Base-by-base conservation (phyloP, 2,113 vertebrate genomes). In the Chaetura pelagica region DNA sequence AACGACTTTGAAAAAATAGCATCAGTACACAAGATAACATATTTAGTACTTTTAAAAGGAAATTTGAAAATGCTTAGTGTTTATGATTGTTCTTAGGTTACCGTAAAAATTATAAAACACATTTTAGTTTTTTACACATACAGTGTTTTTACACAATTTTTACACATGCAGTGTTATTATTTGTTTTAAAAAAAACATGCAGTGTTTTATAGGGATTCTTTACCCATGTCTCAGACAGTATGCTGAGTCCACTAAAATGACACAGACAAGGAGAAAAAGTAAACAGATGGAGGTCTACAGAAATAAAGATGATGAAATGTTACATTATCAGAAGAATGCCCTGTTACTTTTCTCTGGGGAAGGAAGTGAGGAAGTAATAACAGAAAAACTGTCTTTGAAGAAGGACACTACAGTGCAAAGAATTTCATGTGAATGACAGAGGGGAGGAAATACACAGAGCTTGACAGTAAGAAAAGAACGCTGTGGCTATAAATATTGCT, bases 261-360 rank as follows among this genome's bases (percentile, higher is more conserved):
- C 79, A 69, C 21, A 81, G 72, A 51, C 58, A 93, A 79, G 42
- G 59, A 94, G 40, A 57, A 69, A 72, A 93, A 80, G 76, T 71
- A 75, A 79, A 73, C 18, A 77, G 72, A 46, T 62, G 57, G 68
- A 94, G 23, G 4, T 15, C 27, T 30, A 55, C 26, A 84, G 52
- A 82, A 96, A 93, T 89, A 78, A 91, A 94, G 40, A 93, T 75
- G 84, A 91, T 91, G 10, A 89, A 94, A 94, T 38, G 21, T 71
- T 75, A 26, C 29, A 46, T 40, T 89, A 73, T 73, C 46, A 78
- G 62, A 90, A 89, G 27, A 82, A 73, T 58, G 46, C 83, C 38
- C 21, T 79, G n/a, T 73, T 91, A 26, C 24, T 57, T 59, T 93
- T 93, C 54, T 89, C 90, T 40, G 15, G 48, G 49, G 62, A 87